phyloP scores from a whole-genome alignment of 2,113 vertebrate species.

The Pelmatolapia mariae region DNA sequence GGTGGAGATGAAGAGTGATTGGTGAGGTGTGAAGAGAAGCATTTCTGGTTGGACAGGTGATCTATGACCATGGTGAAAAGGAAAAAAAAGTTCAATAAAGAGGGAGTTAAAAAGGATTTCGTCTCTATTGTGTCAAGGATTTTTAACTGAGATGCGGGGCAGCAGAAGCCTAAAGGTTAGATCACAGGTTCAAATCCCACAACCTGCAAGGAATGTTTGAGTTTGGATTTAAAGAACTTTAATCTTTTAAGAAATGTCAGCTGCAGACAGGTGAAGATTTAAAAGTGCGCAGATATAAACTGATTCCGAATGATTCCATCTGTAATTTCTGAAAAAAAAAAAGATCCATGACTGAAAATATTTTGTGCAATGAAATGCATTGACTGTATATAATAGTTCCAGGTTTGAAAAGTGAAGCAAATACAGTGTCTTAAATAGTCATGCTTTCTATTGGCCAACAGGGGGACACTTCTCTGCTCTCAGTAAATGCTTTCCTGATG shows the following conservation, averaged over 20 bases:
- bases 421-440: not conserved
- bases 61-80: constrained; percentile 15
- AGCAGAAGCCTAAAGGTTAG: constrained; percentile 16
- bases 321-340: not conserved
- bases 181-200: constrained; percentile 16
- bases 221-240: not conserved
- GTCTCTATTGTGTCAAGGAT: constrained; percentile 10
- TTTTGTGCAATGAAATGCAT: not conserved
- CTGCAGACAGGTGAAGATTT: not conserved
- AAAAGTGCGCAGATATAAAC: not conserved
- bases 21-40: constrained; percentile 66
- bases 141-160: not conserved
- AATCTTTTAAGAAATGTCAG: constrained; percentile 2
- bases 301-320: not conserved
- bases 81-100: not conserved
- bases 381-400: not conserved
- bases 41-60: constrained; percentile 41
- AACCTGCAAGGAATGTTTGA: not conserved
- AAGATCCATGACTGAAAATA: not conserved
- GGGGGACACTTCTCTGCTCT: not conserved
- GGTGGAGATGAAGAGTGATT: constrained; percentile 57
- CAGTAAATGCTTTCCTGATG: not conserved
- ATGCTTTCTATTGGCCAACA: not conserved
- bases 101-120: constrained; percentile 21
- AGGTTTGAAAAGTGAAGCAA: not conserved